These are phyloP conservation scores for Lepas anatifera DNA, from an alignment of 2,888 invertebrate genomes.

Conservation along the genomic window DNA sequence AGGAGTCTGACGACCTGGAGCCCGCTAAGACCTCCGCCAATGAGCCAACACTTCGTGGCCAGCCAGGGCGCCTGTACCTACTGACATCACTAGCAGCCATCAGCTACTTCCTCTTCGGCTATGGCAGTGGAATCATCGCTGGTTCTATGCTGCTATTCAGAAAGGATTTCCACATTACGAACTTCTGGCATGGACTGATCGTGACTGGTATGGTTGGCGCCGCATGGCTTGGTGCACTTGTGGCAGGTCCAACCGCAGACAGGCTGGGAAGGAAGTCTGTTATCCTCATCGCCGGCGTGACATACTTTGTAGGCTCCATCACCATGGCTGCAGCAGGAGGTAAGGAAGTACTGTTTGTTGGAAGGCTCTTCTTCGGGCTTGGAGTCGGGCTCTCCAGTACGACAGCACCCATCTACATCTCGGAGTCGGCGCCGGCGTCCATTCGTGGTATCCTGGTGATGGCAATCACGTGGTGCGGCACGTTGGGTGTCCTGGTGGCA, in stretches of 20 bases:
- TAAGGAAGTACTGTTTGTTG: conserved; percentile 34
- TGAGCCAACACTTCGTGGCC: too few relatives aligned
- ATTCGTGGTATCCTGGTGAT: conserved; percentile 41
- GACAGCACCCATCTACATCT: conserved; percentile 45
- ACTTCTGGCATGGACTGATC: conserved; percentile 39
- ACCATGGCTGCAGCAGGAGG: conserved; percentile 35
- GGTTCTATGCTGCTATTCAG: conserved; percentile 26
- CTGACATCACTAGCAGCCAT: conserved; percentile 35
- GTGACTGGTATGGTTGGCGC: conserved; percentile 38
- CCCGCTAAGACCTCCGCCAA: too few relatives aligned
- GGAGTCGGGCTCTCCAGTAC: conserved; percentile 42
- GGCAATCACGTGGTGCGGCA: conserved; percentile 39
- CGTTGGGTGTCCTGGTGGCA: conserved; percentile 41
- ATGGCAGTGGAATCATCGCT: conserved; percentile 25
- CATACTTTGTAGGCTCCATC: conserved; percentile 39
- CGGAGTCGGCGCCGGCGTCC: conserved; percentile 40
- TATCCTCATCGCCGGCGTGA: conserved; percentile 39
- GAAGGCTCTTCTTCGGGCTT: conserved; percentile 37
- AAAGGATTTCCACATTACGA: conserved; percentile 34
- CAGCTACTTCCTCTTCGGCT: conserved; percentile 25
- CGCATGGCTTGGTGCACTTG: conserved; percentile 37
- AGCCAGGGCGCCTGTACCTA: conserved; percentile 29
- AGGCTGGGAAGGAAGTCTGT: conserved; percentile 39
- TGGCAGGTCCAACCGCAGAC: conserved; percentile 37
- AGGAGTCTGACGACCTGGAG: too few relatives aligned